These are phyloP conservation scores for Lepilemur ruficaudatus DNA, from an alignment of 2,797 vertebrate species.

Conservation along the genomic window DNA sequence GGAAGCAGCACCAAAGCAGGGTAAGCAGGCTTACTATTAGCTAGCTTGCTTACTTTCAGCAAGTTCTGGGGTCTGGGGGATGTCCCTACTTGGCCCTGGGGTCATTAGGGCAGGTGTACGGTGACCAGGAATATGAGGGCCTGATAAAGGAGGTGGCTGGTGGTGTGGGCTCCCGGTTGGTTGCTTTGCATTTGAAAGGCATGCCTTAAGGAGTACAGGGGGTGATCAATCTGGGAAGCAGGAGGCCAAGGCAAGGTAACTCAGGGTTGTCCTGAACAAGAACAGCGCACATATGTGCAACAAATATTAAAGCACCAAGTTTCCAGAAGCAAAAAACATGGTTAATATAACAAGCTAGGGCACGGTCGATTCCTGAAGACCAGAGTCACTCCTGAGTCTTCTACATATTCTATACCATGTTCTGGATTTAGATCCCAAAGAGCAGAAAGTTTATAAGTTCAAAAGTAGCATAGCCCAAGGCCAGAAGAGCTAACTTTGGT, in stretches of 20 bases:
- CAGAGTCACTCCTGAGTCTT: neutral
- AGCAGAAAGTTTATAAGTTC: neutral
- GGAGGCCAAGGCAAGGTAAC: neutral
- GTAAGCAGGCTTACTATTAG: neutral
- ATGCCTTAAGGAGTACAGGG: no score
- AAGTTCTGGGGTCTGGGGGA: neutral
- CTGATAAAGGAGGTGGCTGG: neutral
- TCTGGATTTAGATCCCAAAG: neutral
- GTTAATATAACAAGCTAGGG: neutral
- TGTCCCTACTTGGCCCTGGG: neutral
- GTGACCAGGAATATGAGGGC: neutral
- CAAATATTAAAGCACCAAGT: neutral
- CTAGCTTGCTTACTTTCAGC: neutral
- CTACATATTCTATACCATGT: rapidly evolving
- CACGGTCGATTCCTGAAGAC: neutral
- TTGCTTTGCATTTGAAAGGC: neutral
- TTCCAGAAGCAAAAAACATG: neutral
- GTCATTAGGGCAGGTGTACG: rapidly evolving
- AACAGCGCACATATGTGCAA: rapidly evolving
- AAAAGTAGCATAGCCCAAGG: neutral
- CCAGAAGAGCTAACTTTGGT: neutral
- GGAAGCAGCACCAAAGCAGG: neutral
- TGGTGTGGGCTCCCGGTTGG: neutral
- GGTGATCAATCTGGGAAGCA: neutral
- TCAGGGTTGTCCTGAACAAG: neutral